These are phyloP conservation scores for Morelia viridis DNA, from an alignment of 2,797 vertebrate genomes.

Conservation along the genomic window DNA sequence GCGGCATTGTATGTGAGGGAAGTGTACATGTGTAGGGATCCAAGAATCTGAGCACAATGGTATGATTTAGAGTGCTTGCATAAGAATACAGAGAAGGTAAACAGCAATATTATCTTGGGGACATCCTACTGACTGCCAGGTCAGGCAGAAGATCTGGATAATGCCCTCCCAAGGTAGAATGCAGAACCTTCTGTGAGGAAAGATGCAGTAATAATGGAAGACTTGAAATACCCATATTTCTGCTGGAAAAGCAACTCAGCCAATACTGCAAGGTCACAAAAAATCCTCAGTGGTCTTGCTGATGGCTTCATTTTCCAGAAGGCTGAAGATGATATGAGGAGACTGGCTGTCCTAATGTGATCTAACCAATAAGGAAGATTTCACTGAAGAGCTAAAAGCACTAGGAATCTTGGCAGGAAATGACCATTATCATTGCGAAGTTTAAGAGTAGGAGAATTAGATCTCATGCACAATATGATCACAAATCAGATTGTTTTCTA, in stretches of 20 bases:
- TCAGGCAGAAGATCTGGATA: not conserved
- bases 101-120: not conserved
- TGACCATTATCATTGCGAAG: not conserved
- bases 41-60: not conserved
- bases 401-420: not conserved
- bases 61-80: not conserved
- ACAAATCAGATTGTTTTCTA: not conserved
- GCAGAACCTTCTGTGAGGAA: not conserved
- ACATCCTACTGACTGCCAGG: not conserved
- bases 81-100: not conserved
- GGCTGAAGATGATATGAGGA: not conserved
- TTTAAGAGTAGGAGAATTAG: not conserved
- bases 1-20: not conserved
- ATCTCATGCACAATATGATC: not conserved
- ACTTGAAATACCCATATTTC: not conserved
- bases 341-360: not conserved
- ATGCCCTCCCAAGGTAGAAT: not conserved
- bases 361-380: not conserved
- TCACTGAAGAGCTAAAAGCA: not conserved
- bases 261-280: not conserved
- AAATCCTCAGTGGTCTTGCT: not conserved
- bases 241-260: not conserved
- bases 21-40: not conserved
- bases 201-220: not conserved
- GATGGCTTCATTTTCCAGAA: not conserved